These are phyloP conservation scores for Cosmopolites sordidus DNA, from an alignment of 2,888 invertebrate species.

Conservation along the genomic window DNA sequence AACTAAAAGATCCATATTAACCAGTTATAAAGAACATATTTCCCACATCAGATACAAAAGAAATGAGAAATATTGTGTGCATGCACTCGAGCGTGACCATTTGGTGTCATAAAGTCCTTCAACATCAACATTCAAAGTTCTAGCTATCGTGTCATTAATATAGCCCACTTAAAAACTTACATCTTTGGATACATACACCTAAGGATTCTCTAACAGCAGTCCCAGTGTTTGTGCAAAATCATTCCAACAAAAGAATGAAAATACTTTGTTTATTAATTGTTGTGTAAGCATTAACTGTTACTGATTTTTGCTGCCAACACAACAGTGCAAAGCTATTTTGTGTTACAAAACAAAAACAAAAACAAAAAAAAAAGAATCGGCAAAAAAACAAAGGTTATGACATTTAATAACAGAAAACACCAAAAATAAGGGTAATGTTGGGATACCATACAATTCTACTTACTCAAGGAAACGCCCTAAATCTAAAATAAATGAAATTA, in stretches of 20 bases:
- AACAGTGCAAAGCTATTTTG: conserved; percentile 9
- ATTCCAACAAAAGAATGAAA: not conserved
- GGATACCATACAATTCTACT: conserved; percentile 14
- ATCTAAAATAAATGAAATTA: conserved; percentile 11
- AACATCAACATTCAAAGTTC: too few relatives aligned
- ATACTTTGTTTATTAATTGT: not conserved
- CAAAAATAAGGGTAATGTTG: conserved; percentile 7
- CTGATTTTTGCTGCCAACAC: not conserved
- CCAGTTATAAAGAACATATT: too few relatives aligned
- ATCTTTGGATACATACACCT: too few relatives aligned
- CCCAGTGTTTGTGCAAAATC: not conserved
- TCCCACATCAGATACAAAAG: too few relatives aligned
- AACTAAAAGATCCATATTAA: too few relatives aligned
- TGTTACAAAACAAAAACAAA: conserved; percentile 18
- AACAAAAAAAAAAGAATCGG: too few relatives aligned
- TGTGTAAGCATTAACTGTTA: not conserved
- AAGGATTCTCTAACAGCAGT: too few relatives aligned
- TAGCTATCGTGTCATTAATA: too few relatives aligned
- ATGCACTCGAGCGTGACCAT: too few relatives aligned
- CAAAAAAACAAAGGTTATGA: conserved; percentile 15
- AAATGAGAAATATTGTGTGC: too few relatives aligned
- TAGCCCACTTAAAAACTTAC: too few relatives aligned
- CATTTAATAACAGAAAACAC: conserved; percentile 16
- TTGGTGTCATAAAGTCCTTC: too few relatives aligned
- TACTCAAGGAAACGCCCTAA: conserved; percentile 6